A percentile compares a stretch with the other conserved stretches of the same genome.
Conservation (phyloP, 2,888 invertebrate species). For the Andrena camellia region DNA sequence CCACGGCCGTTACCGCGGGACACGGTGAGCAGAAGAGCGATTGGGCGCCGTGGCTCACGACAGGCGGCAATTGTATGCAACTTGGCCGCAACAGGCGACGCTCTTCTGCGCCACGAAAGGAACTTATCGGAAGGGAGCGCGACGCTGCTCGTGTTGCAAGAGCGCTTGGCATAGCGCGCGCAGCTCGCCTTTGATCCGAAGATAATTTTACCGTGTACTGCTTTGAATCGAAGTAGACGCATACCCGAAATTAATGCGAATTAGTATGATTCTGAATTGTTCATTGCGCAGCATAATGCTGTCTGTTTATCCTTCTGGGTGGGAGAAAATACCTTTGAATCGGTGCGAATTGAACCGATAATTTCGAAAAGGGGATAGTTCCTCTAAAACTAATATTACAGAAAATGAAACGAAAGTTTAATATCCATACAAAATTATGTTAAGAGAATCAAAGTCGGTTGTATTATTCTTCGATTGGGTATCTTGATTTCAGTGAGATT, state of each 20-base stretch:
- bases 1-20: slow-evolving; percentile 52
- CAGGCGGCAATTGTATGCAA: slow-evolving; percentile 53
- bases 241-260: slow-evolving; percentile 1
- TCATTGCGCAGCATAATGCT: background rate
- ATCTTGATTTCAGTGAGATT: no score
- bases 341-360: no score
- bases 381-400: no score
- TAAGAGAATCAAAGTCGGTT: no score
- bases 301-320: no score
- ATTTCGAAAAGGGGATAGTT: no score
- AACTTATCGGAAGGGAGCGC: slow-evolving; percentile 48
- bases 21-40: slow-evolving; percentile 32
- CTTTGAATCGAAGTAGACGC: background rate
- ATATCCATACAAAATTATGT: no score
- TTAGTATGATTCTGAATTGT: background rate
- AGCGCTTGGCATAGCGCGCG: slow-evolving; percentile 15
- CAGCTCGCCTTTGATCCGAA: slow-evolving; percentile 29
- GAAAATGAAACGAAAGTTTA: no score
- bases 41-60: slow-evolving; percentile 30
- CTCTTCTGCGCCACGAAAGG: slow-evolving; percentile 60
- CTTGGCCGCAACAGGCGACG: slow-evolving; percentile 50
- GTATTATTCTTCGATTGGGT: no score
- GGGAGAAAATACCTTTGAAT: no score
- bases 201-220: slow-evolving; percentile 32
- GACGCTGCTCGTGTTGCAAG: slow-evolving; percentile 57